phyloP scores from a whole-genome alignment of 2,888 invertebrate genomes.

The Athrips mouffetella region DNA sequence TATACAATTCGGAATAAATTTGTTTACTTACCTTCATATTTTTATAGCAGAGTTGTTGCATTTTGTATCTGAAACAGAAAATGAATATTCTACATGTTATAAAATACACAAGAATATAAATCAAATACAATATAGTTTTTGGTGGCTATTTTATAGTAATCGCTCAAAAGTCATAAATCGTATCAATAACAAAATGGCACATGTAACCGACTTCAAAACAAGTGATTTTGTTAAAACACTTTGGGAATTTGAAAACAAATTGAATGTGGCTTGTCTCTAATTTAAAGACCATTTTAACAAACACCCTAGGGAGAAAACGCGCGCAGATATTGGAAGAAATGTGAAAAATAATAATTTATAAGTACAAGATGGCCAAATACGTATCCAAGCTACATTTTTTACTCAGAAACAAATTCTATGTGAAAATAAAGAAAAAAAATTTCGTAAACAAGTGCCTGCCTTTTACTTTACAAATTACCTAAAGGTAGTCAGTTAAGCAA shows the following conservation, averaged over 20 bases:
- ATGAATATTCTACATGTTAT: not conserved
- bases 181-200: no score
- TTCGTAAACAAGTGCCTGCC: no score
- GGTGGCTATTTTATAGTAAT: not conserved
- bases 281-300: not conserved
- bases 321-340: constrained; percentile 11
- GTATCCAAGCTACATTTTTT: no score
- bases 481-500: no score
- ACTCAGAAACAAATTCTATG: no score
- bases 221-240: no score
- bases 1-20: not conserved
- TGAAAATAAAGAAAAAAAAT: no score
- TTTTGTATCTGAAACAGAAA: constrained; percentile 35
- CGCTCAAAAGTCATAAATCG: no score
- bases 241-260: no score
- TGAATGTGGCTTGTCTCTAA: not conserved
- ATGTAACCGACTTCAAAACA: no score
- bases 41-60: constrained; percentile 30
- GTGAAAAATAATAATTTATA: constrained; percentile 10
- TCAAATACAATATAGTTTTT: not conserved
- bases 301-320: constrained; percentile 11
- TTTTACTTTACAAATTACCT: no score
- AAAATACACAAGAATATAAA: not conserved
- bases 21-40: constrained; percentile 40
- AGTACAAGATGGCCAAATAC: no score